A percentile compares a stretch with the other conserved stretches of the same genome.
Evolutionary conservation across 2,797 vertebrate genomes (phyloP).

Genomic region (Hydrolagus colliei): DNA sequence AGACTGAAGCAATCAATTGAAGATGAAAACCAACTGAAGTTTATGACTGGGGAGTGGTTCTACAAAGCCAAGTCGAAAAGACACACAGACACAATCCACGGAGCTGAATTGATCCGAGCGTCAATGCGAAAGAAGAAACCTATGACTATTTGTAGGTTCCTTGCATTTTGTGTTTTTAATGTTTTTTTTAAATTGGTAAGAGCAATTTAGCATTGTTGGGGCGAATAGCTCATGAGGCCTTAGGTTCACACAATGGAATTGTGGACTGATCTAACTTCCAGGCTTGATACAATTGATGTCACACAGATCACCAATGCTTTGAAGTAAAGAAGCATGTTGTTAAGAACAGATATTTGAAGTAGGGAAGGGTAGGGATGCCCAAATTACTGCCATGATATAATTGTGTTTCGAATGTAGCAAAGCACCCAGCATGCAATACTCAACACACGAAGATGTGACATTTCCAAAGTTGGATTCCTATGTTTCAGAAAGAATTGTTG

Average conservation of each 20-base stretch:
- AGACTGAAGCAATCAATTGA: constrained; percentile 64
- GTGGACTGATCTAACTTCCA: neutral
- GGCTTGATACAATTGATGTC: neutral
- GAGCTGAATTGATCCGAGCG: constrained; percentile 76
- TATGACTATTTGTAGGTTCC: constrained; percentile 58
- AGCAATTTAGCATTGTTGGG: no score
- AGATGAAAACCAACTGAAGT: constrained; percentile 68
- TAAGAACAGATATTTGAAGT: neutral
- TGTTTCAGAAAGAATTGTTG: no score
- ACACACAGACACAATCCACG: constrained; percentile 78
- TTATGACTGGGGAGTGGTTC: constrained; percentile 93
- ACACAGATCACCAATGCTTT: neutral
- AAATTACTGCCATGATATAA: no score
- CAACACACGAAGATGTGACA: neutral
- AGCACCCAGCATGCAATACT: neutral
- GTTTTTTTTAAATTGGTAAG: neutral
- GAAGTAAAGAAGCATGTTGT: neutral
- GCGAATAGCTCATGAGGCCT: no score
- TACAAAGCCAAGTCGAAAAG: constrained; percentile 82
- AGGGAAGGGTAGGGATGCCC: no score
- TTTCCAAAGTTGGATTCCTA: neutral
- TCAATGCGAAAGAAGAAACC: constrained; percentile 72
- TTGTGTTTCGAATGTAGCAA: neutral
- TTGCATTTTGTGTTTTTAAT: neutral
- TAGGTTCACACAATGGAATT: neutral